These are phyloP conservation scores for Ceriagrion tenellum DNA, from an alignment of 2,888 invertebrate species.

Conservation along the genomic window DNA sequence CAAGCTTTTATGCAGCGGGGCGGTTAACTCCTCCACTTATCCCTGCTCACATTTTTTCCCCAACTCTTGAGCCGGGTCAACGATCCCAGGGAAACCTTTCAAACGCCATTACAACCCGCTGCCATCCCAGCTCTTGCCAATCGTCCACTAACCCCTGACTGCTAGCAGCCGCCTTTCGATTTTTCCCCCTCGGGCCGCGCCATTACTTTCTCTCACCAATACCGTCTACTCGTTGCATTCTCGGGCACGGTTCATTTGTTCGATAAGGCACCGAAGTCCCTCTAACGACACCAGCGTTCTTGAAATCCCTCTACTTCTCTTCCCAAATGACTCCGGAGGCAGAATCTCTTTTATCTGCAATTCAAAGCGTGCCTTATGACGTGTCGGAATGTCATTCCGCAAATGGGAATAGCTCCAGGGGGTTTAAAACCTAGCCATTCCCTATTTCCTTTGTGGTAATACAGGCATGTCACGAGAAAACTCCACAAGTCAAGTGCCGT, in stretches of 20 bases:
- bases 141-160: background rate
- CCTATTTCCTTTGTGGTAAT: background rate
- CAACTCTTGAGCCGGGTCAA: background rate
- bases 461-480: background rate
- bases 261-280: background rate
- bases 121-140: background rate
- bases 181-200: background rate
- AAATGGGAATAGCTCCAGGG: background rate
- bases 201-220: slow-evolving; percentile 26
- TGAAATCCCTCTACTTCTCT: background rate
- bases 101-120: background rate
- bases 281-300: background rate
- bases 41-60: background rate
- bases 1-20: background rate
- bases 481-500: background rate
- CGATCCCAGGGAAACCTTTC: background rate
- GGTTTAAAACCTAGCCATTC: background rate
- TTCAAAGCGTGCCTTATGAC: background rate
- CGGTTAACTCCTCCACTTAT: background rate
- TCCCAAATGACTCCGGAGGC: background rate
- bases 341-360: slow-evolving; percentile 1
- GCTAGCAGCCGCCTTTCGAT: background rate
- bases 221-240: background rate
- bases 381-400: background rate
- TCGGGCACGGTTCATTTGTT: background rate